Evolutionary conservation across 2,113 vertebrate species (phyloP).

Genomic region (Oenanthe melanoleuca): DNA sequence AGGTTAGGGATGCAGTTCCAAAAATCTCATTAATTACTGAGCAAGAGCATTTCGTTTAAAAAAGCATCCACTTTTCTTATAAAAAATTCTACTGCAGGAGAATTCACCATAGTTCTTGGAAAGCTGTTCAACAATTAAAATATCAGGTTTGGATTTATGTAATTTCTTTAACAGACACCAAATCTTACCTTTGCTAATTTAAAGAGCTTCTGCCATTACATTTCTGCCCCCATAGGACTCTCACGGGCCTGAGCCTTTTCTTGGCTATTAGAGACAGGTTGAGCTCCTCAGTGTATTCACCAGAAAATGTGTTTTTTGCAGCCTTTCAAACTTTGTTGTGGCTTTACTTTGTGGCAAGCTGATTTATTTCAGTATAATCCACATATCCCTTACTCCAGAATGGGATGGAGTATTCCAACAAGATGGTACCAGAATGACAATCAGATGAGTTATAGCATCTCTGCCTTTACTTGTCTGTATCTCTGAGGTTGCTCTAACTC

Average conservation of each 20-base stretch:
- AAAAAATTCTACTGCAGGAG: not conserved
- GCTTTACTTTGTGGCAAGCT: not conserved
- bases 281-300: not conserved
- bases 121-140: not conserved
- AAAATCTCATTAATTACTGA: not conserved
- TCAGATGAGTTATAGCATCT: not conserved
- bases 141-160: not conserved
- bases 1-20: not conserved
- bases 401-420: not conserved
- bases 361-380: not conserved
- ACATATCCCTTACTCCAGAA: not conserved
- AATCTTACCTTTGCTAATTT: not conserved
- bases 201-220: not conserved
- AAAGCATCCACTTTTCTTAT: not conserved
- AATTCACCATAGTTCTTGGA: not conserved
- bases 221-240: fast-evolving
- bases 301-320: not conserved
- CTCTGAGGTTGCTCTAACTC: not conserved
- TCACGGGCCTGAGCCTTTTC: not conserved
- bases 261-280: not conserved
- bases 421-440: not conserved
- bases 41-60: not conserved
- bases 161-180: not conserved
- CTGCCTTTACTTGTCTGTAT: not conserved
- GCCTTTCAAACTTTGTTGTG: not conserved